phyloP scores from a whole-genome alignment of 2,797 vertebrate species.

The Borostomias antarcticus region DNA sequence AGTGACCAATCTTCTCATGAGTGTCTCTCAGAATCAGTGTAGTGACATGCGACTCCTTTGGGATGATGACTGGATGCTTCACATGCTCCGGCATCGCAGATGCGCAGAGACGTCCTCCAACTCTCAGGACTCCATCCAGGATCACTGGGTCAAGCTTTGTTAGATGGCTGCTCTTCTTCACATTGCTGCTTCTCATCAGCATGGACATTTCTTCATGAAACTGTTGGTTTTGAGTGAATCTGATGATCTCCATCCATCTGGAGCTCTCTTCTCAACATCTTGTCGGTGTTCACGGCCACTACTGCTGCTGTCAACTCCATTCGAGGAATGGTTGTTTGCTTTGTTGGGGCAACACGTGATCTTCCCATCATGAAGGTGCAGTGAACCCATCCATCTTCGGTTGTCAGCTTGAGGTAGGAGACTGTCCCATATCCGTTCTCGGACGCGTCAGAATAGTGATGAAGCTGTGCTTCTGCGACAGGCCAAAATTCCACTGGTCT shows the following conservation, averaged over 20 bases:
- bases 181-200: neutral
- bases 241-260: neutral
- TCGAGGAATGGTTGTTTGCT: neutral
- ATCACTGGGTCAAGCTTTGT: neutral
- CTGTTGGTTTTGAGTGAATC: neutral
- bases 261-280: constrained; percentile 9
- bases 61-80: constrained; percentile 30
- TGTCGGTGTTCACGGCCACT: constrained; percentile 6
- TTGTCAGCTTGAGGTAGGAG: neutral
- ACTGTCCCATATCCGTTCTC: constrained; percentile 8
- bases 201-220: too few relatives aligned
- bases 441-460: too few relatives aligned
- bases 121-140: neutral
- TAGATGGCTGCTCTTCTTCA: neutral
- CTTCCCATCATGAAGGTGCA: too few relatives aligned
- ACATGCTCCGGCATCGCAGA: constrained; percentile 19
- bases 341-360: too few relatives aligned
- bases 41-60: constrained; percentile 25
- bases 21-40: constrained; percentile 30
- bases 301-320: constrained; percentile 20
- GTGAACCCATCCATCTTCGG: neutral
- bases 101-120: constrained; percentile 7
- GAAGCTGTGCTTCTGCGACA: too few relatives aligned
- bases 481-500: too few relatives aligned
- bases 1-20: constrained; percentile 21